Base-by-base conservation (phyloP, 2,888 invertebrate genomes). In the Dryadula phaetusa region DNA sequence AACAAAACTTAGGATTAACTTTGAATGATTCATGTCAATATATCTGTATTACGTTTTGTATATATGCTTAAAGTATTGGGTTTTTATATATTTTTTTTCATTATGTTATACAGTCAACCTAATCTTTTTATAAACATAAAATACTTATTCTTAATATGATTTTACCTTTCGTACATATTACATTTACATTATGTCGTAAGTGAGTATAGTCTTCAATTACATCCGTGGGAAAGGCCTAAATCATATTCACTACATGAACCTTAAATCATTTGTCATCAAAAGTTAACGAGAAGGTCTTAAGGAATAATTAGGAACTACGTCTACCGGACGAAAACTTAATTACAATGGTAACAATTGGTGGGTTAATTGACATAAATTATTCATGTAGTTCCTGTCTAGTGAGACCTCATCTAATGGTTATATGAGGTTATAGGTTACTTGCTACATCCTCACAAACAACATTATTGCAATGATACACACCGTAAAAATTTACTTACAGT, bases 381-480 rank as follows among this genome's bases (percentile, higher is more conserved):
- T 68, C 64, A 70, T 66, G 62, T 71, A 76, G 82, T 82, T 85
- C 82, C 82, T 85, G 81, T 78, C 74, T 75, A 66, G 40, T 53
- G 66, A 76, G 86, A 84, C 82, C 86, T 79, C 79, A 78, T 74
- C 81, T 80, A 82, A 81, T 78, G 75, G 70, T 71, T 76, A 79
- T 32, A 52, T 78, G 70, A 75, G 84, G 79, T 82, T 85, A 82
- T 71, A 78, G 82, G 87, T 76, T 83, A 87, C 77, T 78, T 70
- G 47, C 62, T 72, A 79, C 83, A 84, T 88, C 86, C 79, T 80
- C 77, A 80, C 78, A 83, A 86, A 85, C 82, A 88, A 82, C 71
- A 69, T 77, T 70, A 78, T 80, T 79, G 78, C 40, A 60, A 54
- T 62, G 37, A 64, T 52, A 53, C 37, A 20, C 18, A 64, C 44